Base-by-base conservation (phyloP, 2,797 vertebrate species). In the Buceros bicornis region DNA sequence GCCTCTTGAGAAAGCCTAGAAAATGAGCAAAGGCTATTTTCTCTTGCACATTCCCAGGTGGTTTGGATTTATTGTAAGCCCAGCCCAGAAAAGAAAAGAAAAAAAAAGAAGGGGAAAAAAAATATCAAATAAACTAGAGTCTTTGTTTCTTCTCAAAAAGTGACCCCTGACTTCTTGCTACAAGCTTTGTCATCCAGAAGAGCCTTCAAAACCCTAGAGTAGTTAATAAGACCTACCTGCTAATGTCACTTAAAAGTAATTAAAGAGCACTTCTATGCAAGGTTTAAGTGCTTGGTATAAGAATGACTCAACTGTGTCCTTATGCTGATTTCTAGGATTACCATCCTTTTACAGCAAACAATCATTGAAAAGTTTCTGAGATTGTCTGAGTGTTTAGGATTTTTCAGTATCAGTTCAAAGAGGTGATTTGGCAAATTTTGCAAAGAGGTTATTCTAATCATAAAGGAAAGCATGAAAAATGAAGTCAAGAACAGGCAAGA, bases 201-300 rank as follows among this genome's bases (percentile, higher is more conserved):
- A 86, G 11, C 31, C n/a, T 88, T 58, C 29, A 88, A 73, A 82
- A 87, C 51, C 43, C 26, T 42, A 51, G 50, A 76, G 43, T 48
- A 45, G 47, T 76, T 93, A 56, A 22, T 86, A 81, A 91, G 40
- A 70, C 15, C 40, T 60, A 58, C 60, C 70, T 89, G 37, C 33
- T 82, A 79, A 73, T 89, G 82, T 50, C 26, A 94, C 62, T 91
- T 82, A 47, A 50, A 90, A 74, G 50, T 67, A 82, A 80, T 61
- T 87, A 82, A 90, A 69, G 60, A 87, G 21, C 21, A 67, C 33
- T 90, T 93, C 35, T 54, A 3, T 56, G 45, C 31, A 89, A 84
- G 20, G 53, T 77, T 95, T 76, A 89, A 87, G 77, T 79, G 24
- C 24, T 35, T 79, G 33, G 13, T 56, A 21, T 50, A 88, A 85